Evolutionary conservation across 1,140 invertebrate genomes (phyloP).

Genomic region (Drosophila busckii): DNA sequence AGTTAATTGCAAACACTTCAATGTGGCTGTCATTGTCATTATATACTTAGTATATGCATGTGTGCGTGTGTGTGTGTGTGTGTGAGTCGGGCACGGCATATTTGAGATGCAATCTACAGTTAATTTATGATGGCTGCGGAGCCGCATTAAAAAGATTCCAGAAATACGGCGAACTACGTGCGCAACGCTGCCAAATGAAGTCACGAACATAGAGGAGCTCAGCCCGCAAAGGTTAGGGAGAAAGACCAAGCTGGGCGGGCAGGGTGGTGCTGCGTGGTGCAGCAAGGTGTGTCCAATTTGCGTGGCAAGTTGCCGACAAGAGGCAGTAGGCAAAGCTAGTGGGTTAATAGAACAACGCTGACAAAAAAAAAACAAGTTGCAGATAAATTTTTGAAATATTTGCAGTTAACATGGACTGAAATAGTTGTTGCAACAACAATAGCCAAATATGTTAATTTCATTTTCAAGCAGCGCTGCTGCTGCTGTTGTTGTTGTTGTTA

Average conservation of each 20-base stretch:
- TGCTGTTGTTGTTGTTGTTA: slow-evolving; percentile 1
- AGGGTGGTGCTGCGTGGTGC: slow-evolving; percentile 9
- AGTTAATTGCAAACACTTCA: too few species aligned
- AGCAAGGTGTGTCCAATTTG: slow-evolving; percentile 49
- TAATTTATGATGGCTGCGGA: slow-evolving; percentile 59
- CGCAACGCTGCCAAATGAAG: slow-evolving; percentile 49
- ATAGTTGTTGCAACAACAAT: slow-evolving; percentile 5
- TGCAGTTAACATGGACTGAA: slow-evolving; percentile 11
- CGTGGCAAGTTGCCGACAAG: slow-evolving; percentile 21
- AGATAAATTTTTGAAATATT: slow-evolving; percentile 20
- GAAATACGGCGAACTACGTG: slow-evolving; percentile 45
- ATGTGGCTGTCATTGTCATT: too few species aligned
- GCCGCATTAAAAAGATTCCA: slow-evolving; percentile 43
- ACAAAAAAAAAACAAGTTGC: not conserved
- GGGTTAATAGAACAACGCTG: slow-evolving; percentile 59
- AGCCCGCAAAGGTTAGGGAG: too few species aligned
- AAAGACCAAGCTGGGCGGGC: slow-evolving; percentile 16
- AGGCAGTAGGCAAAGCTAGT: slow-evolving; percentile 25
- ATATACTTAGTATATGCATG: not conserved
- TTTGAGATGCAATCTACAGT: slow-evolving; percentile 70
- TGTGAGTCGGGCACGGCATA: slow-evolving; percentile 40
- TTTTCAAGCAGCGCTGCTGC: slow-evolving; percentile 19
- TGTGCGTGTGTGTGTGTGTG: not conserved
- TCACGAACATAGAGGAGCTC: slow-evolving; percentile 45
- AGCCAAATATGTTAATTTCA: slow-evolving; percentile 27